A percentile compares a stretch with the other conserved stretches of the same genome.
Conservation (phyloP, 1,140 invertebrate genomes). For the Mactra quadrangularis region DNA sequence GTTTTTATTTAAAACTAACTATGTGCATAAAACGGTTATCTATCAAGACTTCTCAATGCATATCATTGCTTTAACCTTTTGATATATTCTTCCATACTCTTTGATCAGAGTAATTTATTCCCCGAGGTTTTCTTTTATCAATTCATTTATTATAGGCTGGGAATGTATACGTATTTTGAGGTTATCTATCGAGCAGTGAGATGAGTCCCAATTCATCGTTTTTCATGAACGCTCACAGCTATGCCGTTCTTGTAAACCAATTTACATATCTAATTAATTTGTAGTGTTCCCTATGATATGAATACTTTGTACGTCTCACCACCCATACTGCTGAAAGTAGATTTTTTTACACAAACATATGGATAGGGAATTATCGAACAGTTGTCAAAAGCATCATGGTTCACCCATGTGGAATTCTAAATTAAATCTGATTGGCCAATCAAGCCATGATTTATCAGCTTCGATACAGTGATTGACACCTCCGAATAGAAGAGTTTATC, state of each 20-base stretch:
- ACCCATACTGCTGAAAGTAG: slow-evolving; percentile 23
- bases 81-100: not conserved
- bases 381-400: slow-evolving; percentile 42
- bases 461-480: slow-evolving; percentile 59
- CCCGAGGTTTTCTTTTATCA: slow-evolving; percentile 31
- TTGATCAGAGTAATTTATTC: slow-evolving; percentile 45
- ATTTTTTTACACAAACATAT: slow-evolving; percentile 34
- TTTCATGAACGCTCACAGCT: no score
- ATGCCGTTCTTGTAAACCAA: not conserved
- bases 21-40: no score
- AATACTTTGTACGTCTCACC: slow-evolving; percentile 1
- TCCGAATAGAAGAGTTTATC: slow-evolving; percentile 41
- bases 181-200: slow-evolving; percentile 16
- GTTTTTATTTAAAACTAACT: no score
- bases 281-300: slow-evolving; percentile 4
- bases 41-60: no score
- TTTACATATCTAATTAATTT: slow-evolving; percentile 53
- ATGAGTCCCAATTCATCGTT: not conserved
- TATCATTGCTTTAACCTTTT: no score
- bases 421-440: slow-evolving; percentile 60
- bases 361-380: slow-evolving; percentile 35
- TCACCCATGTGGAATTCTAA: slow-evolving; percentile 33
- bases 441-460: slow-evolving; percentile 44
- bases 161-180: slow-evolving; percentile 27
- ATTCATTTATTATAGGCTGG: slow-evolving; percentile 17